Conservation (phyloP, 2,797 vertebrate species). For the Chelmon rostratus region DNA sequence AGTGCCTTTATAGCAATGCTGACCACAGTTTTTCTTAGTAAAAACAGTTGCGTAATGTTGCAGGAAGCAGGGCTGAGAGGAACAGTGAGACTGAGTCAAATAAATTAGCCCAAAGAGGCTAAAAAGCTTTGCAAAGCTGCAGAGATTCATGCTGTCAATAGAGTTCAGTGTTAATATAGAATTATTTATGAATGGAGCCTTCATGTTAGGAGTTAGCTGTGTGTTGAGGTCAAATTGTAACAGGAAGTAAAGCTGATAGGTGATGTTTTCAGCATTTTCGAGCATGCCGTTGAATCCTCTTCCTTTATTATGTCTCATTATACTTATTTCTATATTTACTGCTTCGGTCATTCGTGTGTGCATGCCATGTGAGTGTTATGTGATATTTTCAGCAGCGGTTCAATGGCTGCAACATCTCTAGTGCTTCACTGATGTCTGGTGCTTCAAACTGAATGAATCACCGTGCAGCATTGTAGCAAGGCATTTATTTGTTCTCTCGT, state of each 20-base stretch:
- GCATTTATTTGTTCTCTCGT: slow-evolving; percentile 15
- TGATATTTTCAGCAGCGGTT: slow-evolving; percentile 12
- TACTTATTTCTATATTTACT: background rate
- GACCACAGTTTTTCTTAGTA: background rate
- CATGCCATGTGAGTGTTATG: background rate
- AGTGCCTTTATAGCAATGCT: too few species aligned
- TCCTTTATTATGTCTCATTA: background rate
- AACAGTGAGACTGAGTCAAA: background rate
- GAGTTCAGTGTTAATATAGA: background rate
- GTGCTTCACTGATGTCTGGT: slow-evolving; percentile 14
- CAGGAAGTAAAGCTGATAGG: background rate
- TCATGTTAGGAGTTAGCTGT: background rate
- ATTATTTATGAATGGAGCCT: background rate
- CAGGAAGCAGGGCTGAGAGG: background rate
- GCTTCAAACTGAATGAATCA: slow-evolving; percentile 44
- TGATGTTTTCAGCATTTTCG: background rate
- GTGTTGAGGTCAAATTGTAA: background rate
- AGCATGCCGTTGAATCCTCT: too few species aligned
- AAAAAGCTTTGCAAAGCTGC: background rate
- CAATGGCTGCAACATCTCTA: slow-evolving; percentile 10
- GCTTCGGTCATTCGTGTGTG: background rate
- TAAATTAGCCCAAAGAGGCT: background rate
- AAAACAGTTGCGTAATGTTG: background rate
- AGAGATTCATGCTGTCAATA: background rate
- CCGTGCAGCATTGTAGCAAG: background rate